phyloP scores from a whole-genome alignment of 1,140 invertebrate species.

The Myzus persicae region DNA sequence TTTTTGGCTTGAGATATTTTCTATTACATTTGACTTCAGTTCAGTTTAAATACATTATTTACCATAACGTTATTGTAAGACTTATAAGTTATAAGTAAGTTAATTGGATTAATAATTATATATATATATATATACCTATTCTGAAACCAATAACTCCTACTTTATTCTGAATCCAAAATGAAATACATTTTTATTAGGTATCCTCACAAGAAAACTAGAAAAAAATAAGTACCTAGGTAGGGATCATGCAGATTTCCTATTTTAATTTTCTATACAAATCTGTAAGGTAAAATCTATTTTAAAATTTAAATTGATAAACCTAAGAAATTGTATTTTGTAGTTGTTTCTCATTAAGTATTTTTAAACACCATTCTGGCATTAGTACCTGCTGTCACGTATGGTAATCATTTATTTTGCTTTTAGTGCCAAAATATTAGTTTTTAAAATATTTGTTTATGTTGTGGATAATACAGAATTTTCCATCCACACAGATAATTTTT shows the following conservation, averaged over 20 bases:
- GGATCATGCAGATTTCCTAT: neutral
- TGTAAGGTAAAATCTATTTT: neutral
- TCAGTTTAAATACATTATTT: too few relatives aligned
- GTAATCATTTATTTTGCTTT: neutral
- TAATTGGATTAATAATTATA: too few relatives aligned
- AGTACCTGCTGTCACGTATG: neutral
- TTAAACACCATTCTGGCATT: slow-evolving; percentile 1
- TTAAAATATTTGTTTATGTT: neutral
- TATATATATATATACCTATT: too few relatives aligned
- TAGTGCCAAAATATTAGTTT: slow-evolving; percentile 13
- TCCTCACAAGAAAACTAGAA: too few relatives aligned
- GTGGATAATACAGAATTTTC: neutral
- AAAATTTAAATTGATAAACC: neutral
- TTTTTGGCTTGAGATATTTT: too few relatives aligned
- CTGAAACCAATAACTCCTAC: too few relatives aligned
- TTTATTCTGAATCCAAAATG: too few relatives aligned
- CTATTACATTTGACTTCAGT: too few relatives aligned
- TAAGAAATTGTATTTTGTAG: neutral
- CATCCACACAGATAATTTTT: neutral
- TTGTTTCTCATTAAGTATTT: slow-evolving; percentile 13
- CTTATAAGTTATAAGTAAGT: too few relatives aligned
- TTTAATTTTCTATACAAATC: neutral
- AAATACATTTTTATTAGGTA: too few relatives aligned
- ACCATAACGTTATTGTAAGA: too few relatives aligned
- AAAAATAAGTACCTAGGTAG: neutral